Evolutionary conservation across 1,140 invertebrate genomes (phyloP).

Genomic region (Scaptomyza graminum): DNA sequence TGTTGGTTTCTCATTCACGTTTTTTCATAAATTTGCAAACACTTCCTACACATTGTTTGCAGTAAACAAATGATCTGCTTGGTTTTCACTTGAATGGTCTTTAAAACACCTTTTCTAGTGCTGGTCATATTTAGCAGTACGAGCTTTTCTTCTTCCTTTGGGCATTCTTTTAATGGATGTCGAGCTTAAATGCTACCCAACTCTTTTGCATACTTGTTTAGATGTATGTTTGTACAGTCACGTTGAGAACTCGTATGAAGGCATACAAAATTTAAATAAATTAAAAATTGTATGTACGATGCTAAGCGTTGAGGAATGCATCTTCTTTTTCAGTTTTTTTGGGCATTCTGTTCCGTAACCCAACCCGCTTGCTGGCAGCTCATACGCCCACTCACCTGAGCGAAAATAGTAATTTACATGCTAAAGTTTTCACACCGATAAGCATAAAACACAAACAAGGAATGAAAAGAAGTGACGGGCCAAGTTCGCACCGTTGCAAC

Average conservation of each 20-base stretch:
- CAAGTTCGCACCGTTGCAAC: slow-evolving; percentile 37
- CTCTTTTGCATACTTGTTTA: not conserved
- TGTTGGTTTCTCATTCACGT: not conserved
- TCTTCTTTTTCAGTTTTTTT: slow-evolving; percentile 11
- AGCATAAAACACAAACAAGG: slow-evolving; percentile 53
- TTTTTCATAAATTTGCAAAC: not conserved
- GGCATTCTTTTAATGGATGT: slow-evolving; percentile 14
- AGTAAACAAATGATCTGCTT: not conserved
- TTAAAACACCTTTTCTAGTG: not conserved
- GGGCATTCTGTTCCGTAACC: not conserved
- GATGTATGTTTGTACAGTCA: slow-evolving; percentile 17
- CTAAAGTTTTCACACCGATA: slow-evolving; percentile 61
- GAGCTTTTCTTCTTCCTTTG: not conserved
- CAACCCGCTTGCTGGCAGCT: not conserved
- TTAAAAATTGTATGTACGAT: slow-evolving; percentile 30
- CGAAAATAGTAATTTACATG: slow-evolving; percentile 63
- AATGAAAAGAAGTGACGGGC: slow-evolving; percentile 15
- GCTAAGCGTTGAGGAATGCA: not conserved
- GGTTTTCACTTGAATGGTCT: not conserved
- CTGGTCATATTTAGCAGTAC: slow-evolving; percentile 9
- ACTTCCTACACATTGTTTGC: not conserved
- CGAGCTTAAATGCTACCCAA: not conserved
- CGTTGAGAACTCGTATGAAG: not conserved
- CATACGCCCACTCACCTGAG: slow-evolving; percentile 10
- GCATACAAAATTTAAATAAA: slow-evolving; percentile 33